Conservation (phyloP, 1,140 invertebrate species). For the Vanessa tameamea region DNA sequence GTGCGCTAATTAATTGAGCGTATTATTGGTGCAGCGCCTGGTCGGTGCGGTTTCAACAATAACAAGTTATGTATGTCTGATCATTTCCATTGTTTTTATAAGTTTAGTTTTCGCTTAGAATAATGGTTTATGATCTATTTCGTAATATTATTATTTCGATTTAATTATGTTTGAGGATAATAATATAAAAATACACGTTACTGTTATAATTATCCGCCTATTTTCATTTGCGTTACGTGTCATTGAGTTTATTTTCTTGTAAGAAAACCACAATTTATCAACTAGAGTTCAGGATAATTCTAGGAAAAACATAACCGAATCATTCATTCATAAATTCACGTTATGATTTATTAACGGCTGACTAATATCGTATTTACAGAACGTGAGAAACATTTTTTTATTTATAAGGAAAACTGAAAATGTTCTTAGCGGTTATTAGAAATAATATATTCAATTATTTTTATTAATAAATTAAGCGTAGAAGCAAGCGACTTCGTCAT, state of each 20-base stretch:
- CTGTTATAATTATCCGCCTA: neutral
- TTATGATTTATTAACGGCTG: neutral
- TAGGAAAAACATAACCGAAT: constrained; percentile 11
- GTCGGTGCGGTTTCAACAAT: constrained; percentile 55
- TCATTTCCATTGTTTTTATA: constrained; percentile 20
- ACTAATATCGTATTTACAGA: neutral
- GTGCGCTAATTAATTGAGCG: constrained; percentile 70
- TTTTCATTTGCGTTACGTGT: neutral
- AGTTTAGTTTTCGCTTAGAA: neutral
- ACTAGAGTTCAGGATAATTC: constrained; percentile 16
- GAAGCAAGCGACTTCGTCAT: too few relatives aligned
- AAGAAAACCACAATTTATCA: constrained; percentile 1
- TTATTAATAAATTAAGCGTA: too few relatives aligned
- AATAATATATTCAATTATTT: too few relatives aligned
- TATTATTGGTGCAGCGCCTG: constrained; percentile 65
- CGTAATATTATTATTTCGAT: too few relatives aligned
- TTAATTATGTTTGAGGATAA: neutral
- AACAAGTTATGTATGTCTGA: constrained; percentile 35
- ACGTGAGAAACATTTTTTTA: too few relatives aligned
- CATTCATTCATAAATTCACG: constrained; percentile 8
- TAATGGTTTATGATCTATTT: neutral
- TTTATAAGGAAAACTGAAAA: too few relatives aligned
- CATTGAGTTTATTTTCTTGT: neutral
- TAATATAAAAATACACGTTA: neutral
- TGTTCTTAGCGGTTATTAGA: too few relatives aligned